Percentiles rank a stretch among this genome's conserved stretches.
These are phyloP conservation scores for Etia nguti DNA, from an alignment of 2,113 vertebrate species.

Conservation along the genomic window DNA sequence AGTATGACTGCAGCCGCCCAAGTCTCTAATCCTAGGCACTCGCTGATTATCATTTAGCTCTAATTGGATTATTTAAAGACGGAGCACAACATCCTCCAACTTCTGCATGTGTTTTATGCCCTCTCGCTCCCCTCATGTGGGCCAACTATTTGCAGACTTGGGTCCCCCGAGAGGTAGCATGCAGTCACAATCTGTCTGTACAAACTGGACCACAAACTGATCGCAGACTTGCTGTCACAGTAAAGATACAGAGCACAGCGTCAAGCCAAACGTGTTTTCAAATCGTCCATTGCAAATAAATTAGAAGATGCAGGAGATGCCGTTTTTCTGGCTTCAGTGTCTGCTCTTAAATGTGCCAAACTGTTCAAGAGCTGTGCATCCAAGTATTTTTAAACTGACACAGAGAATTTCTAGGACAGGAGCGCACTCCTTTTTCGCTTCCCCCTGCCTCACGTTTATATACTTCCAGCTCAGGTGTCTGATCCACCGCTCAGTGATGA, in stretches of 20 bases:
- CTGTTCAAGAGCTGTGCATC: constrained; percentile 27
- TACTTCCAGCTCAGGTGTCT: constrained; percentile 28
- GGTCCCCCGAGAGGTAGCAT: constrained; percentile 25
- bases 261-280: neutral
- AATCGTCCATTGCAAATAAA: neutral
- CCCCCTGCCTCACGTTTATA: constrained; percentile 19
- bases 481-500: neutral
- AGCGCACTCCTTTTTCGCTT: constrained; percentile 19
- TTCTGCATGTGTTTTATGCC: constrained; percentile 11
- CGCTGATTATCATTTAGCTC: constrained; percentile 51
- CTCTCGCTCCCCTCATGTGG: constrained; percentile 10
- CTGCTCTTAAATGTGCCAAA: constrained; percentile 34
- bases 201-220: neutral
- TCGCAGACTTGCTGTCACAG: neutral
- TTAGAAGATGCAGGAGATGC: neutral
- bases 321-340: neutral
- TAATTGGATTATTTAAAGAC: constrained; percentile 64
- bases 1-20: constrained; percentile 19
- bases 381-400: constrained; percentile 56
- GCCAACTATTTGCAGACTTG: constrained; percentile 36
- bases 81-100: constrained; percentile 24
- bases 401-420: constrained; percentile 54
- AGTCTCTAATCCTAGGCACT: constrained; percentile 46
- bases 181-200: constrained; percentile 1
- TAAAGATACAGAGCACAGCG: neutral